Evolutionary conservation across 2,113 vertebrate species (phyloP).

Genomic region (Typhlomys cinereus): DNA sequence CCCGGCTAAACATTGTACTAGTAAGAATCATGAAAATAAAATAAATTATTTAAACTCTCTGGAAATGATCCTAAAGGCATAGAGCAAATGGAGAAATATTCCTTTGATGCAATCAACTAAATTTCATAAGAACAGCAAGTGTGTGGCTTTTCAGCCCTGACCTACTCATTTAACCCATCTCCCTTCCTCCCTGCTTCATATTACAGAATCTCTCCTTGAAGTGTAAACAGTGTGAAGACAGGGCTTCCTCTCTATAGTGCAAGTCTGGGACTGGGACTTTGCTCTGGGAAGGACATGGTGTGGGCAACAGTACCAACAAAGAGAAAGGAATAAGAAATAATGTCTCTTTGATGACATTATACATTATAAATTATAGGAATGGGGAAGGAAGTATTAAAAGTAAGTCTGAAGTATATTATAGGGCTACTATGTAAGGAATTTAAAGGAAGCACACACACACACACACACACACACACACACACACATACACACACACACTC

Average conservation of each 20-base stretch:
- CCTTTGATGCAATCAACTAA: neutral
- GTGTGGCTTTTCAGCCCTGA: neutral
- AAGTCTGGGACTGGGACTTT: neutral
- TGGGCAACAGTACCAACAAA: neutral
- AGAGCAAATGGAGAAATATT: slow-evolving; percentile 30
- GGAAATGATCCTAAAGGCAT: neutral
- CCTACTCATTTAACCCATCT: neutral
- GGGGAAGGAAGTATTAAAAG: neutral
- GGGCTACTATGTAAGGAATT: neutral
- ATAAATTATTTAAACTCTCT: slow-evolving; percentile 1
- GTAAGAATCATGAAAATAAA: slow-evolving; percentile 11
- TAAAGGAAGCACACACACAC: neutral
- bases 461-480: neutral
- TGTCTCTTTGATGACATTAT: neutral
- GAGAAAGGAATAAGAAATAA: neutral
- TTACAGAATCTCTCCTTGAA: neutral
- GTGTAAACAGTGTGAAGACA: neutral
- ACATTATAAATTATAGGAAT: neutral
- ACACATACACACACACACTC: too few relatives aligned
- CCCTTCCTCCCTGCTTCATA: too few relatives aligned
- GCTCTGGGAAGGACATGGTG: neutral
- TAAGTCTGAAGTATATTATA: neutral
- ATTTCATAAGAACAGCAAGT: neutral
- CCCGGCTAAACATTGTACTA: neutral
- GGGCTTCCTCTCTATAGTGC: too few relatives aligned